A percentile compares a stretch with the other conserved stretches of the same genome.
Conservation (phyloP, 64 coral and sea anemone genomes). For the Montipora sp. region DNA sequence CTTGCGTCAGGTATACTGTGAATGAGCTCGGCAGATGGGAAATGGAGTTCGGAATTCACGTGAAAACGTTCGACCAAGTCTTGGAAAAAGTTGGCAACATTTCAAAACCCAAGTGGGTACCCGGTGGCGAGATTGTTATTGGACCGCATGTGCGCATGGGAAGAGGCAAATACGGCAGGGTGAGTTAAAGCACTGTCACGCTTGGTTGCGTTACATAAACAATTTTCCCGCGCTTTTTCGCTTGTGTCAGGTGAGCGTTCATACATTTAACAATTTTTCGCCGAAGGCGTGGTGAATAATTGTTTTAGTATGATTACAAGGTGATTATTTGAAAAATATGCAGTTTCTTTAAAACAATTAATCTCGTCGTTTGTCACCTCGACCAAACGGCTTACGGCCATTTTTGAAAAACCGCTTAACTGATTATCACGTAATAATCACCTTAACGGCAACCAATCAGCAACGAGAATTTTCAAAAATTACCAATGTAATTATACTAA, state of each 20-base stretch:
- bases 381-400: too few species aligned
- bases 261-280: too few species aligned
- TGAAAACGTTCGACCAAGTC: conserved; percentile 92
- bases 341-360: too few species aligned
- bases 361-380: too few species aligned
- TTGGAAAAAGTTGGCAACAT: conserved; percentile 67
- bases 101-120: conserved; percentile 86
- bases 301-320: too few species aligned
- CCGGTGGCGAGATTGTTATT: conserved; percentile 93
- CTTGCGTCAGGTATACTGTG: conserved; percentile 80
- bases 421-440: too few species aligned
- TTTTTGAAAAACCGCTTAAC: too few species aligned
- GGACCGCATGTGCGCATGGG: conserved; percentile 78
- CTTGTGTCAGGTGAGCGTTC: not conserved
- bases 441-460: too few species aligned
- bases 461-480: too few species aligned
- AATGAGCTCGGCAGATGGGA: conserved; percentile 89
- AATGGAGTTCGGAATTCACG: conserved; percentile 92
- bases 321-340: too few species aligned
- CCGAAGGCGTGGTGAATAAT: too few species aligned
- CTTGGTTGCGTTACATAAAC: not conserved
- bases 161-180: conserved; percentile 82
- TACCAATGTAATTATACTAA: too few species aligned
- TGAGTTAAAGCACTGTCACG: conserved; percentile 32
- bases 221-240: not conserved